Conservation (phyloP, 2,113 vertebrate genomes). For the Butorides virescens region DNA sequence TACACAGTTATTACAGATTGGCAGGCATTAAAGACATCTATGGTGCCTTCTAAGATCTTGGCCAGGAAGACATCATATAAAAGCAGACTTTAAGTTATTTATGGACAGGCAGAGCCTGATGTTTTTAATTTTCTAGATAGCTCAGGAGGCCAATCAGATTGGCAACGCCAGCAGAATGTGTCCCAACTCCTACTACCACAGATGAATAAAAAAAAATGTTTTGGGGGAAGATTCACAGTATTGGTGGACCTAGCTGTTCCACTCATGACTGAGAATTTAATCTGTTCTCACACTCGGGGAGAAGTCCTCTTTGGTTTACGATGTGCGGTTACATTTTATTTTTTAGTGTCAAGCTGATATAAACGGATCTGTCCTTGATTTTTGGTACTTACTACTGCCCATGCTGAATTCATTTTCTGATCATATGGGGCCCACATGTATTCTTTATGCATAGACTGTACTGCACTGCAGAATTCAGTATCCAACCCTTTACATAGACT, state of each 20-base stretch:
- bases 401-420: slow-evolving; percentile 20
- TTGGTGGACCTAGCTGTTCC: not conserved
- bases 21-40: not conserved
- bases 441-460: not conserved
- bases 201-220: not conserved
- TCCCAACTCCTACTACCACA: not conserved
- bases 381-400: not conserved
- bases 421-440: slow-evolving; percentile 36
- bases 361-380: not conserved
- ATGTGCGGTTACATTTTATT: not conserved
- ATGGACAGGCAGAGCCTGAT: not conserved
- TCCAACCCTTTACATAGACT: not conserved
- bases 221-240: not conserved
- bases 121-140: slow-evolving; percentile 30
- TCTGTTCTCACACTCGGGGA: not conserved
- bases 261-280: not conserved
- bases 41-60: not conserved
- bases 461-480: not conserved
- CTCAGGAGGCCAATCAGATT: not conserved
- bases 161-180: not conserved
- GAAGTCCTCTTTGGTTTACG: not conserved
- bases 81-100: slow-evolving; percentile 26
- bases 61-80: not conserved
- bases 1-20: not conserved
- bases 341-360: not conserved